Evolutionary conservation across 2,113 vertebrate genomes (phyloP).

Genomic region (Urocitellus parryii): DNA sequence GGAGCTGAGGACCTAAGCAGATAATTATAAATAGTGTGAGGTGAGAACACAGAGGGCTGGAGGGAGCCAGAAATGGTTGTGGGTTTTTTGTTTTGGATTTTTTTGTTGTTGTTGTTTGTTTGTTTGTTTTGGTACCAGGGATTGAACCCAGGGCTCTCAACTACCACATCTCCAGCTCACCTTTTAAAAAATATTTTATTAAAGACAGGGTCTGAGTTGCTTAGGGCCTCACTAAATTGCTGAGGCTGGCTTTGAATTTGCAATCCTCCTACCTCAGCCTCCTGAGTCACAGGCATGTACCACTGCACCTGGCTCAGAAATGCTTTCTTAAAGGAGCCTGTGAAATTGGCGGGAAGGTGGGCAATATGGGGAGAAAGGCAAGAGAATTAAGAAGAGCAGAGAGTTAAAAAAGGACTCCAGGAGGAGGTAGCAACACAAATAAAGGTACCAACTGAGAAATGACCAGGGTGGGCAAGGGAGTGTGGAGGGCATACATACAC

Average conservation of each 20-base stretch:
- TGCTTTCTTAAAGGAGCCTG: background rate
- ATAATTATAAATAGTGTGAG: background rate
- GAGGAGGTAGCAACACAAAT: background rate
- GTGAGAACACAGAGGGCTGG: background rate
- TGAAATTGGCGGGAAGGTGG: too few relatives aligned
- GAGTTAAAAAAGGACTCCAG: background rate
- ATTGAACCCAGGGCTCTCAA: too few relatives aligned
- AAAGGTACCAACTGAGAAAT: background rate
- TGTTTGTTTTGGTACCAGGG: background rate
- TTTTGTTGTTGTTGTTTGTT: too few relatives aligned
- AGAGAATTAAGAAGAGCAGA: background rate
- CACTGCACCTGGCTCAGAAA: background rate
- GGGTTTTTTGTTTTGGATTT: too few relatives aligned
- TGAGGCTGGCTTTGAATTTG: too few relatives aligned
- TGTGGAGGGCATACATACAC: background rate
- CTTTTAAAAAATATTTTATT: too few relatives aligned
- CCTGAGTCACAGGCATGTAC: too few relatives aligned
- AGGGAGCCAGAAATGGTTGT: background rate
- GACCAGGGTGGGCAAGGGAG: accelerated
- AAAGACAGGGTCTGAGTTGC: too few relatives aligned
- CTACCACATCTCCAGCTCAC: too few relatives aligned
- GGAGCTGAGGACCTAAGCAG: background rate
- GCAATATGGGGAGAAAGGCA: accelerated
- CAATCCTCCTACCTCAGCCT: too few relatives aligned
- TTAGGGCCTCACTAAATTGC: too few relatives aligned